phyloP scores from a whole-genome alignment of 2,888 invertebrate genomes.

The Drosophila ustulata region DNA sequence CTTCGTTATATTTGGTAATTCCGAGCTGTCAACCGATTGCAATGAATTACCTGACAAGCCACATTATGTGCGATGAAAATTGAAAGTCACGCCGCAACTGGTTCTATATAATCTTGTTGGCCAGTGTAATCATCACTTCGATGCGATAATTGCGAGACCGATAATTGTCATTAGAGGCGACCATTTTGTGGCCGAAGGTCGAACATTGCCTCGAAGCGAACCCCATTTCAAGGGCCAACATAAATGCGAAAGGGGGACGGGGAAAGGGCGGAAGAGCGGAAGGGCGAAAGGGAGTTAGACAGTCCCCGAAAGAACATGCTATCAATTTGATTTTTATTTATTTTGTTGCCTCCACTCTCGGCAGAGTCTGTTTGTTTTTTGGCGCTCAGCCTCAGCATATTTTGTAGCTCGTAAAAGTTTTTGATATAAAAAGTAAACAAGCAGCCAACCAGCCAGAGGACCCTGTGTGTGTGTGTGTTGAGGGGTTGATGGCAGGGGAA shows the following conservation, averaged over 20 bases:
- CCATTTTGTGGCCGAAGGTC: constrained; percentile 13
- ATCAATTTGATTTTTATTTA: constrained; percentile 75
- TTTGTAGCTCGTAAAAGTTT: constrained; percentile 78
- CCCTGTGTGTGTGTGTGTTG: neutral
- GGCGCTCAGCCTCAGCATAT: constrained; percentile 62
- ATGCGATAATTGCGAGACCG: constrained; percentile 46
- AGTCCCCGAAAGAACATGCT: constrained; percentile 55
- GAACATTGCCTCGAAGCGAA: neutral
- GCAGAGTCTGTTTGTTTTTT: constrained; percentile 66
- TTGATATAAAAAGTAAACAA: constrained; percentile 78
- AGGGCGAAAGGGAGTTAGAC: neutral
- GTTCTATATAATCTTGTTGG: constrained; percentile 24
- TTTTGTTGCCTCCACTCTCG: constrained; percentile 46
- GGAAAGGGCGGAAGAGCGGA: neutral
- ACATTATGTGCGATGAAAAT: neutral
- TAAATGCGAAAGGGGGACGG: neutral
- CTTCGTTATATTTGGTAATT: neutral
- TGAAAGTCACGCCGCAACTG: constrained; percentile 8
- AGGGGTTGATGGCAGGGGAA: neutral
- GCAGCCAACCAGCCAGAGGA: constrained; percentile 9
- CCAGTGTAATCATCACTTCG: constrained; percentile 41
- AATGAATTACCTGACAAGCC: neutral
- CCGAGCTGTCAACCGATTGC: neutral
- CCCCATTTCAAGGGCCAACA: constrained; percentile 21
- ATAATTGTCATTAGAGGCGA: constrained; percentile 52